Percentiles rank a stretch among this genome's conserved stretches.
Evolutionary conservation across 2,113 vertebrate genomes (phyloP).

Genomic region (Upupa epops): DNA sequence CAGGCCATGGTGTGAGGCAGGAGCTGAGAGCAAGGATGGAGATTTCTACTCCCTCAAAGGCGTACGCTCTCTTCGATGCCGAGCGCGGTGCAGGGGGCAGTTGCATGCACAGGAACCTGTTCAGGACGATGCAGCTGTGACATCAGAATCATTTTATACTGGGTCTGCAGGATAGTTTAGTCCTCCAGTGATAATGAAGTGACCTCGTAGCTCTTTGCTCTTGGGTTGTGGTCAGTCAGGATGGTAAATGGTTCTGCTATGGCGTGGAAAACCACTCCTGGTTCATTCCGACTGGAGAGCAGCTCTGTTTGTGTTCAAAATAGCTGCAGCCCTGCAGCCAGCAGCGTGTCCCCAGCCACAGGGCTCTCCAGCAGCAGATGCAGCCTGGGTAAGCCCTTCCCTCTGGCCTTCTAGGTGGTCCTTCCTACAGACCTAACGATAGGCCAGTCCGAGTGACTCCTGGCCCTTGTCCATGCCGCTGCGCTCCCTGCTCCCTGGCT

Average conservation of each 20-base stretch:
- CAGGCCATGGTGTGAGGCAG: neutral
- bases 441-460: constrained; percentile 44
- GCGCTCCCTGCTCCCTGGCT: constrained; percentile 28
- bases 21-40: neutral
- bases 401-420: constrained; percentile 65
- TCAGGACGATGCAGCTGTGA: neutral
- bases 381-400: neutral
- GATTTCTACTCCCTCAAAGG: neutral
- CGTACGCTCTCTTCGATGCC: neutral
- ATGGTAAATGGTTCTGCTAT: neutral
- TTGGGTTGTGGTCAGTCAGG: neutral
- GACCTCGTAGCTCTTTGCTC: constrained; percentile 7
- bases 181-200: constrained; percentile 23
- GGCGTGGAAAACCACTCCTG: neutral
- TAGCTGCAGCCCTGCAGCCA: neutral
- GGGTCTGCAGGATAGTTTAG: constrained; percentile 12
- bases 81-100: neutral
- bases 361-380: constrained; percentile 19
- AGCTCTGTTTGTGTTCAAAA: neutral
- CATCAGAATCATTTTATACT: neutral
- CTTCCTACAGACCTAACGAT: constrained; percentile 31
- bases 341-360: neutral
- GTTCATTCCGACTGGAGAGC: neutral
- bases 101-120: rapidly evolving
- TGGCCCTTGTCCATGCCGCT: neutral